A percentile compares a stretch with the other conserved stretches of the same genome.
Conservation (phyloP, 35 echinoderm and acorn worm genomes). For the Nesometra sesokonis region DNA sequence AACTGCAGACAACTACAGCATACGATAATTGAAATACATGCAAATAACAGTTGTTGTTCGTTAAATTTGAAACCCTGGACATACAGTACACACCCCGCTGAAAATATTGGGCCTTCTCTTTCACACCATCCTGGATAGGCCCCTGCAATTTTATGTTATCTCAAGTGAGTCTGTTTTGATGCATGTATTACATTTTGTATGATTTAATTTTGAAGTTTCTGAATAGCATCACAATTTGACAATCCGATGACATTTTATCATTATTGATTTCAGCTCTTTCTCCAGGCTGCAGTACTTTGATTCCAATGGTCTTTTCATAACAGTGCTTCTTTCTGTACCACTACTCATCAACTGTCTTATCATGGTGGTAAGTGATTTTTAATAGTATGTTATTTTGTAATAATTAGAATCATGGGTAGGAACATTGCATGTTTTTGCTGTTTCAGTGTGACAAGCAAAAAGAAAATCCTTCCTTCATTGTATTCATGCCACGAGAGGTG, state of each 20-base stretch:
- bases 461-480: neutral
- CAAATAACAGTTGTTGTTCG: no score
- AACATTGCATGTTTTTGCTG: neutral
- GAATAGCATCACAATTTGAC: no score
- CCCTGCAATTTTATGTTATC: no score
- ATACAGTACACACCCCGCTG: no score
- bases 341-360: slow-evolving; percentile 73
- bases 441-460: slow-evolving; percentile 3
- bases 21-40: no score
- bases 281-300: slow-evolving; percentile 95
- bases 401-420: neutral
- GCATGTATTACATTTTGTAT: no score
- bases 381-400: neutral
- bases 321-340: slow-evolving; percentile 58
- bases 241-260: neutral
- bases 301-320: slow-evolving; percentile 78
- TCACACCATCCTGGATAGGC: no score
- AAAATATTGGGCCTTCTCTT: no score
- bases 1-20: no score
- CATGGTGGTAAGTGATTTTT: slow-evolving; percentile 72
- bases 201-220: no score
- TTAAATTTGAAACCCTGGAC: no score
- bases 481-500: neutral
- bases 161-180: no score
- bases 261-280: slow-evolving; percentile 34